Evolutionary conservation across 2,888 invertebrate genomes (phyloP).

Genomic region (Pseudococcus jackbeardsleyi): DNA sequence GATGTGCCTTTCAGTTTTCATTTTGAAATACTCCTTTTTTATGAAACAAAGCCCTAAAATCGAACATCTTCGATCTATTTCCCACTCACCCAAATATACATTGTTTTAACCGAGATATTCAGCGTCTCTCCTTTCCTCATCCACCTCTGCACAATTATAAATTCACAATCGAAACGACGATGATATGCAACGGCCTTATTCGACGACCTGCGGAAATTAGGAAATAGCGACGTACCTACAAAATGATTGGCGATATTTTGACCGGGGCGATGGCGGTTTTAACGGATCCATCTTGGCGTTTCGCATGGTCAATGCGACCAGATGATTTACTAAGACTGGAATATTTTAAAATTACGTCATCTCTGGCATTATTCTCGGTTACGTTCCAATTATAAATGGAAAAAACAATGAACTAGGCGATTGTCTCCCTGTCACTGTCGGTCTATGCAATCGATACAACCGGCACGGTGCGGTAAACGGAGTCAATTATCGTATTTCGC

Average conservation of each 20-base stretch:
- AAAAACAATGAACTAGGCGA: slow-evolving; percentile 26
- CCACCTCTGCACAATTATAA: too few species aligned
- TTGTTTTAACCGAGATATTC: too few species aligned
- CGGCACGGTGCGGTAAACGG: not conserved
- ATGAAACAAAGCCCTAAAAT: too few species aligned
- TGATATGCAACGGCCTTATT: not conserved
- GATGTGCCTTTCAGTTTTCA: too few species aligned
- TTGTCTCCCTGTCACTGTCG: not conserved
- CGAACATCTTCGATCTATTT: too few species aligned
- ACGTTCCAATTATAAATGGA: slow-evolving; percentile 18
- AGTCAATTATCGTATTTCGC: slow-evolving; percentile 37
- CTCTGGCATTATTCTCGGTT: not conserved
- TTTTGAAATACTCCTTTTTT: too few species aligned
- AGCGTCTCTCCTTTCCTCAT: too few species aligned
- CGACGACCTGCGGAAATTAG: not conserved
- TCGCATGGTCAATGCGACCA: slow-evolving; percentile 17
- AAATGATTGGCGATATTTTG: slow-evolving; percentile 40
- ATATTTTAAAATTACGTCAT: slow-evolving; percentile 14
- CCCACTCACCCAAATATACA: too few species aligned
- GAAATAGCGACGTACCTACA: not conserved
- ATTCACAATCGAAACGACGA: not conserved
- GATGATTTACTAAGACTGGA: not conserved
- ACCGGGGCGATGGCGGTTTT: not conserved
- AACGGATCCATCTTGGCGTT: not conserved
- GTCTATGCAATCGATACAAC: not conserved